A percentile compares a stretch with the other conserved stretches of the same genome.
These are phyloP conservation scores for Teleiodes luculella DNA, from an alignment of 2,888 invertebrate genomes.

Conservation along the genomic window DNA sequence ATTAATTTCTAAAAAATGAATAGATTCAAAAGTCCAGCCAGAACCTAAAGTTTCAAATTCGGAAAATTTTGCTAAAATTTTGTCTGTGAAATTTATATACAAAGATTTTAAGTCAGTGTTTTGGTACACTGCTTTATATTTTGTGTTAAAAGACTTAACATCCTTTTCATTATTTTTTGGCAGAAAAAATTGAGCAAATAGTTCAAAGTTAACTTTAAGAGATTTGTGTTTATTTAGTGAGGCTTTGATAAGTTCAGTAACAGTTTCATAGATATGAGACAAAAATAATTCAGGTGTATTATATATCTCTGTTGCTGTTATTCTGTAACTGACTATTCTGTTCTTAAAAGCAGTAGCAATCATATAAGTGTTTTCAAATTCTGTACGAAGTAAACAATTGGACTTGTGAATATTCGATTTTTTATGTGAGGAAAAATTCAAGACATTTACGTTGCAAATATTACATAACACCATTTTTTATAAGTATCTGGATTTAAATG, in stretches of 20 bases:
- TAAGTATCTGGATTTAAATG: neutral
- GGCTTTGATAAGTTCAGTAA: too few species aligned
- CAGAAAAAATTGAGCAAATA: too few species aligned
- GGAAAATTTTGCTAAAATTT: neutral
- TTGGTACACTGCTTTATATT: neutral
- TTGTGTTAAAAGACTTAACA: neutral
- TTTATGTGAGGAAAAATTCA: neutral
- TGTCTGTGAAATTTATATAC: neutral
- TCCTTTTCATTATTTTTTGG: too few species aligned
- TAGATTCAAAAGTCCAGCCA: neutral
- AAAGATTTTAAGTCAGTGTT: neutral
- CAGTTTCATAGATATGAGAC: too few species aligned
- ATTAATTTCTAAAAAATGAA: neutral
- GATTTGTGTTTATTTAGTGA: too few species aligned
- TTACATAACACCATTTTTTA: neutral
- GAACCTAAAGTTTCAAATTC: neutral
- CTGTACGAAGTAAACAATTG: neutral
- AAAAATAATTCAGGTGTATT: too few species aligned
- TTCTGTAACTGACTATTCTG: neutral
- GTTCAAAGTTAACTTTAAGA: too few species aligned
- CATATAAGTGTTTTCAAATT: neutral
- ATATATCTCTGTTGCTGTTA: neutral
- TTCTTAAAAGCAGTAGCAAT: neutral
- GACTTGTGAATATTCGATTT: neutral
- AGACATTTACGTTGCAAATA: neutral